Conservation (phyloP, 2,113 vertebrate genomes). For the Oreochromis niloticus region DNA sequence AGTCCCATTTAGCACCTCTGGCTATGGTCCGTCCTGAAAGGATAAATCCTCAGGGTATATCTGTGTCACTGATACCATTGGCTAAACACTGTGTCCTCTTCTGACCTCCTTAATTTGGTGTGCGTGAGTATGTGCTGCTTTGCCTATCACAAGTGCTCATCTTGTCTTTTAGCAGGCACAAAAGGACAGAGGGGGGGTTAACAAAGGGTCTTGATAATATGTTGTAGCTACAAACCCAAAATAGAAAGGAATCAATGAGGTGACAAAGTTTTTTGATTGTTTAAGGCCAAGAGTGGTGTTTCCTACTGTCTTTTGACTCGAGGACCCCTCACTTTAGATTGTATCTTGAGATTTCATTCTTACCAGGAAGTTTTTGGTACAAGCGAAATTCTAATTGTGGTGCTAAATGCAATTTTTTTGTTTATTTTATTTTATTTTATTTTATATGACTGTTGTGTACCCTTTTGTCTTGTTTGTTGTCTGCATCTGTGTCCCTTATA, state of each 20-base stretch:
- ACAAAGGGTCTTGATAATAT: conserved; percentile 33
- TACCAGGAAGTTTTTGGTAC: conserved; percentile 3
- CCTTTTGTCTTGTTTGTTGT: background rate
- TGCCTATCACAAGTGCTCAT: conserved; percentile 13
- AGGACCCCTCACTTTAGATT: background rate
- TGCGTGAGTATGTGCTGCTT: background rate
- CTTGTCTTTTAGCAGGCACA: conserved; percentile 18
- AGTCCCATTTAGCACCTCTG: conserved; percentile 11
- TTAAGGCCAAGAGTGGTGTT: background rate
- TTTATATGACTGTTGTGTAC: background rate
- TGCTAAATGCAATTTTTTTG: background rate
- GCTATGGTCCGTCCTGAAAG: conserved; percentile 16
- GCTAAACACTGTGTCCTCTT: conserved; percentile 66
- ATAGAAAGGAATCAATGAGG: background rate
- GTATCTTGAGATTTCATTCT: background rate
- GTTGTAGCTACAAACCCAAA: conserved; percentile 33
- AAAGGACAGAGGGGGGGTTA: background rate
- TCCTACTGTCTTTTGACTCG: background rate
- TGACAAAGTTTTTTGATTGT: background rate
- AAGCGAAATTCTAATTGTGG: background rate
- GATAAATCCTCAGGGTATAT: conserved; percentile 26
- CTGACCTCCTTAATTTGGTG: conserved; percentile 36
- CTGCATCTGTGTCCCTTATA: background rate
- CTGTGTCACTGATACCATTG: conserved; percentile 29
- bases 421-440: fast-evolving